phyloP scores from a whole-genome alignment of 2,888 invertebrate genomes.

The Drosophila aldrichi region DNA sequence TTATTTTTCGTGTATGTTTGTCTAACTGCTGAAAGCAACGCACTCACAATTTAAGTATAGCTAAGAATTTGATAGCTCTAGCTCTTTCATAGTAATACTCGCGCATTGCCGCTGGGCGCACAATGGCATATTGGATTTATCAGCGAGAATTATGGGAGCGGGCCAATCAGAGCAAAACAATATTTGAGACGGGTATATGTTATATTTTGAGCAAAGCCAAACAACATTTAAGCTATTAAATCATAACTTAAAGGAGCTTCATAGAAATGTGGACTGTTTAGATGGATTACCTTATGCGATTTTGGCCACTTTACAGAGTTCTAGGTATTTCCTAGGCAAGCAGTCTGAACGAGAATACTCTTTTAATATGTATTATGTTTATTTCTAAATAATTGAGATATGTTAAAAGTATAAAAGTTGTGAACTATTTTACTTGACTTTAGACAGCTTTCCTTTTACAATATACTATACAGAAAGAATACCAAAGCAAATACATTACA shows the following conservation, averaged over 20 bases:
- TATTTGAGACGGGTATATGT: conserved; percentile 6
- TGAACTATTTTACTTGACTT: too few species aligned
- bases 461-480: too few species aligned
- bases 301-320: too few species aligned
- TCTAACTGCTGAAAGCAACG: conserved; percentile 16
- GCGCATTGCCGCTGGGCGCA: conserved; percentile 11
- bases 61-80: conserved; percentile 30
- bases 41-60: conserved; percentile 4
- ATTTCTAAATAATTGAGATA: too few species aligned
- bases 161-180: conserved; percentile 36
- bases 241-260: not conserved
- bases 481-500: too few species aligned
- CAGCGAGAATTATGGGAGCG: not conserved
- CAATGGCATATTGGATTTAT: conserved; percentile 17
- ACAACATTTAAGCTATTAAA: not conserved
- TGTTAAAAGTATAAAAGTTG: too few species aligned
- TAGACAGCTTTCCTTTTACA: too few species aligned
- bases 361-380: too few species aligned
- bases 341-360: too few species aligned
- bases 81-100: not conserved
- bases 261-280: not conserved
- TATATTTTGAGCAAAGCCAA: not conserved
- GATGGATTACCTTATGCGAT: too few species aligned
- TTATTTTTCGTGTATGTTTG: conserved; percentile 20
- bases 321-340: too few species aligned